Evolutionary conservation across 2,888 invertebrate species (phyloP), one percentile per base, ranked within the genome.

Genomic region (Agrypnus murinus): DNA sequence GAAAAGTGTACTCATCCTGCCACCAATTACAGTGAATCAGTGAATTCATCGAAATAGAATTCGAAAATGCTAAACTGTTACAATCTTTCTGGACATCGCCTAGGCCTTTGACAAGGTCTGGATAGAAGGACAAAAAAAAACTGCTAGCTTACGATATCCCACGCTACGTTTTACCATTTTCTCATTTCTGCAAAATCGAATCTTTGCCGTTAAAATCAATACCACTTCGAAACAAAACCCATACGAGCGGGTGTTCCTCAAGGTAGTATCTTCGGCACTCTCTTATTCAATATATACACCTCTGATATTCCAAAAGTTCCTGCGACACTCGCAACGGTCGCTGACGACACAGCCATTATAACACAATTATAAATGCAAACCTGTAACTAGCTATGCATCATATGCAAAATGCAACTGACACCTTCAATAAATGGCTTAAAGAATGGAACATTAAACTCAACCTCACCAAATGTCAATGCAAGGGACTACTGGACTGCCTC

Each of bases 11-110:
- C 15, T 34, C 55, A 1, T 34, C 55, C 9, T 32, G 32, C 8
- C 31, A 55, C 34, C 50, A 55, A n/a, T 34, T 55, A 32, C 55
- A 55, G 40, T 12, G 40, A 40, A 40, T n/a, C 25, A 12, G 50
- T 4, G 25, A 50, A 50, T n/a, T 40, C 40, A 50, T 50, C 8
- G 12, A 50, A 50, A 25, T 2, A 4, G 31, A 31, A n/a, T 50
- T 12, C n/a, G 32, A 50, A 31, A 50, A 50, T 12, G 31, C 25
- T 50, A 50, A n/a, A 50, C 50, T n/a, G 32, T 19, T 1, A 12
- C 32, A 25, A 31, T 50, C 32, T 31, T 50, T 12, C 8, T 40
- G 14, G 46, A 19, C n/a, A n/a, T n/a, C n/a, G n/a, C n/a, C n/a
- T n/a, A n/a, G n/a, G n/a, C n/a, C n/a, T n/a, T n/a, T n/a, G n/a